phyloP scores from a whole-genome alignment of 1,140 invertebrate genomes.

The Nomia melanderi region DNA sequence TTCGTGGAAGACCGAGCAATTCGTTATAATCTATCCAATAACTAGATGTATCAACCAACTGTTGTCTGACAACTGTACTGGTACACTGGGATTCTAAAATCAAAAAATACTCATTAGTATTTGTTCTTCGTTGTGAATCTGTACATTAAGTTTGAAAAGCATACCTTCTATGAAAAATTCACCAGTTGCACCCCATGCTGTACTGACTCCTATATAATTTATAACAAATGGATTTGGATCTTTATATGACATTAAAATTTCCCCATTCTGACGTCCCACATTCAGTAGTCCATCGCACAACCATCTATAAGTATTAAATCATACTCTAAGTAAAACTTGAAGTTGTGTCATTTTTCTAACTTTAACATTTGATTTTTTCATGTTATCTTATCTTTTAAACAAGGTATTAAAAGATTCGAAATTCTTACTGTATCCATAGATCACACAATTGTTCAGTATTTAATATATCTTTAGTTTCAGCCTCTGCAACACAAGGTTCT shows the following conservation, averaged over 20 bases:
- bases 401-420: slow-evolving; percentile 9
- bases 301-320: slow-evolving; percentile 60
- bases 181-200: slow-evolving; percentile 70
- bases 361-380: neutral
- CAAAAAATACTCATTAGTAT: neutral
- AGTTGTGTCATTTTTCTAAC: too few species aligned
- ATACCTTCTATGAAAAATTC: slow-evolving; percentile 69
- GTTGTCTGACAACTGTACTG: slow-evolving; percentile 63
- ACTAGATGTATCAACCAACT: slow-evolving; percentile 64
- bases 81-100: slow-evolving; percentile 61
- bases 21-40: slow-evolving; percentile 71
- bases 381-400: neutral
- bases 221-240: slow-evolving; percentile 71
- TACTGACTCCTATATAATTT: slow-evolving; percentile 73
- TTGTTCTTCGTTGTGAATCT: neutral
- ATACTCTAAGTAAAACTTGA: too few species aligned
- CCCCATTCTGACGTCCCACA: slow-evolving; percentile 58
- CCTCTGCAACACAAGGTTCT: slow-evolving; percentile 64
- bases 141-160: neutral
- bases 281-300: slow-evolving; percentile 67
- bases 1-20: slow-evolving; percentile 59
- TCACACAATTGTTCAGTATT: slow-evolving; percentile 58
- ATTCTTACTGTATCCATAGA: slow-evolving; percentile 70
- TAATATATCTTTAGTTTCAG: slow-evolving; percentile 67
- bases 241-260: slow-evolving; percentile 64